Base-by-base conservation (phyloP, 2,888 invertebrate species). In the Metellina segmentata region DNA sequence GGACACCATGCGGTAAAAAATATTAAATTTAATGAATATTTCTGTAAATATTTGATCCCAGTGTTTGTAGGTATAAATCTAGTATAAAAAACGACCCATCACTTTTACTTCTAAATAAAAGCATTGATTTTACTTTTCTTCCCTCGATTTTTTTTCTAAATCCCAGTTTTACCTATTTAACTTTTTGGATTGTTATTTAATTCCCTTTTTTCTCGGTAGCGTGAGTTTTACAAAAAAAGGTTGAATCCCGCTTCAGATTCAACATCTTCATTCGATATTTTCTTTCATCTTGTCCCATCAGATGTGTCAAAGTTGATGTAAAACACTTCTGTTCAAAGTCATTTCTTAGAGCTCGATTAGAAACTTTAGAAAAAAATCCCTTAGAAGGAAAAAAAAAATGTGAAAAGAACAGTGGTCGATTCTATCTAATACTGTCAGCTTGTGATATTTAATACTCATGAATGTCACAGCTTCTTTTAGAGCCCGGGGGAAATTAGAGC, bases 391-490 rank as follows among this genome's bases (percentile, higher is more conserved):
- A 11, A n/a, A 61, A 61, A 61, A 61, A 61, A 61, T 61, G 5
- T 70, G 20, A 72, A 72, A 51, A 49, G 51, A 82, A 81, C 69
- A 82, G 72, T 83, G 74, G 53, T 53, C 83, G 19, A 70, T 85
- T 74, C 74, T 53, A 74, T 85, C 51, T 74, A 85, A 53, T 52
- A 34, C 74, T 85, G 83, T 85, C 83, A 85, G 34, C 61, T 85
- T 83, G 53, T 74, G 74, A 85, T 85, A 85, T 72, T 85, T 85
- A 85, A 85, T 85, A 85, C 83, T 53, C 83, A 71, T 86, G 69
- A 86, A 78, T 78, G 78, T 78, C 70, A 78, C 78, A 78, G 49
- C 70, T 70, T 51, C 19, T 86, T 78, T 48, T 13, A 78, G 19
- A n/a, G 78, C 78, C 51, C 86, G 70, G 70, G 86, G 78, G 86